Conservation (phyloP, 2,797 vertebrate species). For the Malacoctenus gilli region DNA sequence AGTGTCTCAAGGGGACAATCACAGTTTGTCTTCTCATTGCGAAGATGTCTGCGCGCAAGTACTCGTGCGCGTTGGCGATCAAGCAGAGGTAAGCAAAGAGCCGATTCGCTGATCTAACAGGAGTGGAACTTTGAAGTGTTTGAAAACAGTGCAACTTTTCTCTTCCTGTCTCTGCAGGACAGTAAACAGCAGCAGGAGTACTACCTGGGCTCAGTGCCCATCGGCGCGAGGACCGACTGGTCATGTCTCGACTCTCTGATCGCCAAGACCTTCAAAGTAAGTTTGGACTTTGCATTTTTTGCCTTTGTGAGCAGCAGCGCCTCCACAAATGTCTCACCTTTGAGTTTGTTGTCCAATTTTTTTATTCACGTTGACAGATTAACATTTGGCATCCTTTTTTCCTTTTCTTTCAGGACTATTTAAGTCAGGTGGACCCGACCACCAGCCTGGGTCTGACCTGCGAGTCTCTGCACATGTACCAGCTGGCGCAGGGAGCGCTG, state of each 20-base stretch:
- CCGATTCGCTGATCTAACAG: too few species aligned
- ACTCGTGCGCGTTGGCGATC: conserved; percentile 85
- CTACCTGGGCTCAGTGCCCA: conserved; percentile 88
- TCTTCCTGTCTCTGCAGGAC: conserved; percentile 76
- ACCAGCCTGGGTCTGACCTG: conserved; percentile 89
- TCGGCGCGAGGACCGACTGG: conserved; percentile 89
- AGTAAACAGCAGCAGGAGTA: conserved; percentile 91
- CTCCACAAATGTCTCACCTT: neutral
- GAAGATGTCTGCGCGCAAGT: conserved; percentile 84
- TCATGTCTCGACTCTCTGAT: conserved; percentile 89
- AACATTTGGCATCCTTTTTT: neutral
- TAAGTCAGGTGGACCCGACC: conserved; percentile 91
- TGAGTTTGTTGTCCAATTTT: neutral
- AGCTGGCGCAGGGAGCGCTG: conserved; percentile 85
- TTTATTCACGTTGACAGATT: neutral
- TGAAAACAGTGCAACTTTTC: neutral
- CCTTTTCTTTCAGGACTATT: conserved; percentile 84
- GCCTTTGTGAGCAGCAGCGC: neutral
- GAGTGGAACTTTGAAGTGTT: too few species aligned
- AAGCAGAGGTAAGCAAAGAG: conserved; percentile 83
- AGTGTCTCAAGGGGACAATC: conserved; percentile 82
- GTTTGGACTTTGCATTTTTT: conserved; percentile 8
- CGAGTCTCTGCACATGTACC: conserved; percentile 91
- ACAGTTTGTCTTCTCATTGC: conserved; percentile 79
- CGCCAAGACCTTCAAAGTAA: conserved; percentile 89